phyloP scores from a whole-genome alignment of 2,888 invertebrate genomes.

The Meloe dianella region DNA sequence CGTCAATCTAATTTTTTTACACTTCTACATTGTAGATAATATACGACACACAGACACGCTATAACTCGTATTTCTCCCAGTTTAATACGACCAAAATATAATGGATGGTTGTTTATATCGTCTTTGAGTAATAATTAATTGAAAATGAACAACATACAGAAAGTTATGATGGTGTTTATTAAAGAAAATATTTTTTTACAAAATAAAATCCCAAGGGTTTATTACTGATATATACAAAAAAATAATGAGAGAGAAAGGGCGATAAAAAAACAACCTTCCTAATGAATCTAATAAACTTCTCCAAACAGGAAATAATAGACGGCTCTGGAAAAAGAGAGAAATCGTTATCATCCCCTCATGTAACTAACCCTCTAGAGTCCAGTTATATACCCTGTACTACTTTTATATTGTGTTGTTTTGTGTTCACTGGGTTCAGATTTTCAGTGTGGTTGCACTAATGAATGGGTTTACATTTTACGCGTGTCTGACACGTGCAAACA shows the following conservation, averaged over 20 bases:
- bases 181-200: slow-evolving; percentile 5
- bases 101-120: slow-evolving; percentile 38
- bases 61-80: slow-evolving; percentile 44
- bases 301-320: slow-evolving; percentile 22
- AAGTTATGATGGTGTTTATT: slow-evolving; percentile 10
- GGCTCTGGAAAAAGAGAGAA: not conserved
- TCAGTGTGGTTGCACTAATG: slow-evolving; percentile 61
- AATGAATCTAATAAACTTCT: slow-evolving; percentile 31
- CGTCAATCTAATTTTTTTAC: slow-evolving; percentile 45
- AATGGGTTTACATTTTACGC: slow-evolving; percentile 60
- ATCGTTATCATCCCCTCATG: slow-evolving; percentile 8
- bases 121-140: slow-evolving; percentile 26
- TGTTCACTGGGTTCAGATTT: slow-evolving; percentile 47
- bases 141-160: slow-evolving; percentile 21
- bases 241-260: not conserved
- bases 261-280: slow-evolving; percentile 13
- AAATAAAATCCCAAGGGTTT: slow-evolving; percentile 12
- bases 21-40: slow-evolving; percentile 42
- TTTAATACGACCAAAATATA: slow-evolving; percentile 47
- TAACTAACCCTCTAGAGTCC: slow-evolving; percentile 7
- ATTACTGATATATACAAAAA: not conserved
- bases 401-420: slow-evolving; percentile 6
- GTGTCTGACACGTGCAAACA: slow-evolving; percentile 56
- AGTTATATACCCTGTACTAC: not conserved
- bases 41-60: slow-evolving; percentile 51